These are phyloP conservation scores for Myiothlypis coronata DNA, from an alignment of 2,797 vertebrate species.

Conservation along the genomic window DNA sequence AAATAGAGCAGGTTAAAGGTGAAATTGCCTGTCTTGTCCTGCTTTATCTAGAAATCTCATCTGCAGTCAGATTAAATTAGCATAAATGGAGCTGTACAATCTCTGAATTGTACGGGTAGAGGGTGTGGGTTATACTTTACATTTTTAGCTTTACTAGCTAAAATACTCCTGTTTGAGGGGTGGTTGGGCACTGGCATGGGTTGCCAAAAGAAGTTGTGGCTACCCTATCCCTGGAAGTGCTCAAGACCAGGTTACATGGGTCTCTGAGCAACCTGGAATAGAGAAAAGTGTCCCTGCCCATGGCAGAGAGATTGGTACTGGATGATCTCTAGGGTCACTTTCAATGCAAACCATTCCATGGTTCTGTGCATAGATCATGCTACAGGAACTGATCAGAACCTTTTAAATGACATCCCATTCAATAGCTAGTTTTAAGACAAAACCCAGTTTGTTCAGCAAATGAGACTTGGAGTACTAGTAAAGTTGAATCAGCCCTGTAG, in stretches of 20 bases:
- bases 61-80: background rate
- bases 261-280: background rate
- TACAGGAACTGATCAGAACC: background rate
- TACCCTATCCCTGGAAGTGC: background rate
- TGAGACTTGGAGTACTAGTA: background rate
- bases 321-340: background rate
- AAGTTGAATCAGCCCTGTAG: background rate
- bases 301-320: too few species aligned
- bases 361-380: background rate
- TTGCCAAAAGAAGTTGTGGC: fast-evolving
- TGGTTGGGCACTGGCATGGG: background rate
- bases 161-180: background rate
- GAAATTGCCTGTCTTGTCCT: background rate
- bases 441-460: background rate
- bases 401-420: background rate
- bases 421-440: background rate
- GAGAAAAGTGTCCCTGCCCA: background rate
- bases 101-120: fast-evolving
- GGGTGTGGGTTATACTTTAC: background rate
- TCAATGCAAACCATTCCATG: background rate
- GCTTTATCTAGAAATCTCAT: background rate
- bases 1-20: background rate
- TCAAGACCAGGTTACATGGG: background rate
- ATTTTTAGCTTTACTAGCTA: background rate
- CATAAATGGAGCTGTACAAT: background rate